phyloP scores from a whole-genome alignment of 2,797 vertebrate genomes.

The Brachyrhaphis roseni region DNA sequence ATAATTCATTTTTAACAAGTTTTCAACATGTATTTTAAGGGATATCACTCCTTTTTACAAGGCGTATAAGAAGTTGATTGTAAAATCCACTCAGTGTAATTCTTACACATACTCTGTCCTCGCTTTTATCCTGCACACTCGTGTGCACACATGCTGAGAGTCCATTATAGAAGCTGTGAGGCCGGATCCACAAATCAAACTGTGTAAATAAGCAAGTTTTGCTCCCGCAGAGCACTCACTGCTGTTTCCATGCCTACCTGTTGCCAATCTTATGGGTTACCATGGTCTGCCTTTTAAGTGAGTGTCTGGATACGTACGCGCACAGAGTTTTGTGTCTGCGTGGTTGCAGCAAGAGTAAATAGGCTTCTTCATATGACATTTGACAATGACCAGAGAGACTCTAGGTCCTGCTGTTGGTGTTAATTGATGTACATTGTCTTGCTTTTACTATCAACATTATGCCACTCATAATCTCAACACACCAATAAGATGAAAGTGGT shows the following conservation, averaged over 20 bases:
- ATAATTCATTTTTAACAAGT: background rate
- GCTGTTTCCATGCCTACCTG: constrained; percentile 67
- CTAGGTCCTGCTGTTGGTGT: constrained; percentile 34
- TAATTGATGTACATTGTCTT: constrained; percentile 24
- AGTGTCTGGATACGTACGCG: constrained; percentile 34
- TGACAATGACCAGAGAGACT: constrained; percentile 47
- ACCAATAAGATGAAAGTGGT: constrained; percentile 7
- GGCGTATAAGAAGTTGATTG: background rate
- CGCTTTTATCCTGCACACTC: constrained; percentile 1
- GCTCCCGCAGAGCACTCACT: constrained; percentile 47
- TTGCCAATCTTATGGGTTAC: constrained; percentile 69
- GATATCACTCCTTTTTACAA: background rate
- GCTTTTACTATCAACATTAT: constrained; percentile 18
- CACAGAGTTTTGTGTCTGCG: constrained; percentile 27
- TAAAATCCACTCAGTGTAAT: background rate
- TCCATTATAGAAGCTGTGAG: constrained; percentile 56
- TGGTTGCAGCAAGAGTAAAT: background rate
- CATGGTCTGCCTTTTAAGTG: constrained; percentile 59
- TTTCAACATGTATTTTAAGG: background rate
- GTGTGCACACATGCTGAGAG: constrained; percentile 6
- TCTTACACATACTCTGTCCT: background rate
- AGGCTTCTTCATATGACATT: constrained; percentile 24
- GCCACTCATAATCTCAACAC: constrained; percentile 19
- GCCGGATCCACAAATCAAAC: constrained; percentile 74
- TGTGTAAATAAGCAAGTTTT: constrained; percentile 71